Percentiles rank a stretch among this genome's conserved stretches.
phyloP scores from a whole-genome alignment of 1,140 invertebrate genomes.

The Drosophila carrolli region DNA sequence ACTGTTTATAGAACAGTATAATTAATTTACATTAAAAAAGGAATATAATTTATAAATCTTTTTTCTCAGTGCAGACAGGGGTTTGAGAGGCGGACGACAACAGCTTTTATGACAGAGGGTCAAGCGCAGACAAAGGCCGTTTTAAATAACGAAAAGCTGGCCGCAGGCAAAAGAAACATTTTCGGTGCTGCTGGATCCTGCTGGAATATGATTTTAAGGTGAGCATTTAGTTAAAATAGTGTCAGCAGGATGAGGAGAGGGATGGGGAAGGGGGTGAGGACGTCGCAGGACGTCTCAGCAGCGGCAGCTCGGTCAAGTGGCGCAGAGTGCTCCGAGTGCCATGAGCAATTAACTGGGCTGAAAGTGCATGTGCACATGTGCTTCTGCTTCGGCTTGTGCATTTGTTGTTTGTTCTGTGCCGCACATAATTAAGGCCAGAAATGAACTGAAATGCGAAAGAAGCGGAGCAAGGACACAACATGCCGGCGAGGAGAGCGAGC shows the following conservation, averaged over 20 bases:
- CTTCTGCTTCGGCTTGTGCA: slow-evolving; percentile 40
- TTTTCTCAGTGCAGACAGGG: slow-evolving; percentile 4
- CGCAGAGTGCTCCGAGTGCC: slow-evolving; percentile 55
- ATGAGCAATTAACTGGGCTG: slow-evolving; percentile 73
- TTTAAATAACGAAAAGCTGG: slow-evolving; percentile 77
- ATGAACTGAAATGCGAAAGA: slow-evolving; percentile 65
- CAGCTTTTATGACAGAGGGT: slow-evolving; percentile 54
- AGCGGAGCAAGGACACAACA: slow-evolving; percentile 74
- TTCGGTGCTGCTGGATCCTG: slow-evolving; percentile 29
- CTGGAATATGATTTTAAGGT: slow-evolving; percentile 60
- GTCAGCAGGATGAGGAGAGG: slow-evolving; percentile 32
- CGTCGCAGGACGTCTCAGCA: slow-evolving; percentile 31
- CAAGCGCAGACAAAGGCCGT: slow-evolving; percentile 73
- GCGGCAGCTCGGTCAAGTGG: slow-evolving; percentile 73
- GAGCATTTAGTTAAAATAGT: slow-evolving; percentile 56
- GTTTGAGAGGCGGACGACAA: slow-evolving; percentile 5
- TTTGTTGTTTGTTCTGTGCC: slow-evolving; percentile 74
- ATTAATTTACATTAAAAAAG: too few species aligned
- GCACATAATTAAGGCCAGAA: slow-evolving; percentile 79
- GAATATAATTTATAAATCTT: too few species aligned
- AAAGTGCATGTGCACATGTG: slow-evolving; percentile 35
- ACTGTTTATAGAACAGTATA: too few species aligned
- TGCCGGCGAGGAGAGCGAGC: slow-evolving; percentile 9
- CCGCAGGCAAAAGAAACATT: slow-evolving; percentile 43
- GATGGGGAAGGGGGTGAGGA: slow-evolving; percentile 1